Conservation (phyloP, 2,113 vertebrate genomes). For the Arvicanthis niloticus region DNA sequence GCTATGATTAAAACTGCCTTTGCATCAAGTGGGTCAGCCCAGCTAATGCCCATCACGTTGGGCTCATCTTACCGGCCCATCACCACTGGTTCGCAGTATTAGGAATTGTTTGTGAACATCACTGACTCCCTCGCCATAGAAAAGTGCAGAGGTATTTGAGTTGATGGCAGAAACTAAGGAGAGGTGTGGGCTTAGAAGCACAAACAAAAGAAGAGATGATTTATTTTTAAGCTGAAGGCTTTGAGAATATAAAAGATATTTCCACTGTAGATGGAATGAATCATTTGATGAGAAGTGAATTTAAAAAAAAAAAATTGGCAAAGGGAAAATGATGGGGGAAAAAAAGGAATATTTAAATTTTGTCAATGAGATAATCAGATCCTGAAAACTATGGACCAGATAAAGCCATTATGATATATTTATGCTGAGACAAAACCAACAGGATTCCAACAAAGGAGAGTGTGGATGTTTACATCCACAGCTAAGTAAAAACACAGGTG, state of each 20-base stretch:
- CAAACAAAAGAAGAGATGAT: constrained; percentile 42
- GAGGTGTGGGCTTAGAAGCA: neutral
- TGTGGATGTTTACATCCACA: neutral
- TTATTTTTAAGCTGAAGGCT: constrained; percentile 49
- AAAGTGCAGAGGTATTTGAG: neutral
- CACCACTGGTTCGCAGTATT: neutral
- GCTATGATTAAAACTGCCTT: neutral
- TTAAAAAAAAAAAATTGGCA: constrained; percentile 31
- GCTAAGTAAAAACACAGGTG: neutral
- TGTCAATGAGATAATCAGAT: constrained; percentile 31
- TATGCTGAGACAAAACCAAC: neutral
- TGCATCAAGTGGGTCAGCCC: neutral
- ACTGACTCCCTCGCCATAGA: neutral
- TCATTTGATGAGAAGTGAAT: constrained; percentile 34
- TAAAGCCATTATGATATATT: neutral
- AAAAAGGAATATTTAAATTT: neutral
- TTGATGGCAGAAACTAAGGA: constrained; percentile 9
- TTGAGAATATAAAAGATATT: constrained; percentile 50
- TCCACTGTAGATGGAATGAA: constrained; percentile 12
- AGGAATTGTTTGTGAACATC: constrained; percentile 18
- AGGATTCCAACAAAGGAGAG: neutral
- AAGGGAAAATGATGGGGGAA: constrained; percentile 24
- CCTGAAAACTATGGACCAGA: neutral
- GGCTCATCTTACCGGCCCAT: neutral
- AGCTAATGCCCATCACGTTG: neutral